Evolutionary conservation across 2,113 vertebrate species (phyloP).

Genomic region (Bubo scandiacus): DNA sequence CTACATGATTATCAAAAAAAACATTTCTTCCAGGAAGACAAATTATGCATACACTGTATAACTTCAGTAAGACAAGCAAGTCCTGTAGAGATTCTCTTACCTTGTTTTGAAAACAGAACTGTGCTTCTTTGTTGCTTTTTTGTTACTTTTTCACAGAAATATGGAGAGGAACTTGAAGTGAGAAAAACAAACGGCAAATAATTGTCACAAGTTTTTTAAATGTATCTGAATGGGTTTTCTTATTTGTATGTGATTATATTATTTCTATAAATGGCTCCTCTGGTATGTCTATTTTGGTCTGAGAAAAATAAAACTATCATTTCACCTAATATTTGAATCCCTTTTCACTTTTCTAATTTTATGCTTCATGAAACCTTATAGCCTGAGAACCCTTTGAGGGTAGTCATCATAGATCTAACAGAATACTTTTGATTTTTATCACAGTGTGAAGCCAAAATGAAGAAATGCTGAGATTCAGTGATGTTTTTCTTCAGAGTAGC

Average conservation of each 20-base stretch:
- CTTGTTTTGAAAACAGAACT: neutral
- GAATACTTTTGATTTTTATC: slow-evolving; percentile 16
- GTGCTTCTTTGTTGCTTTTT: neutral
- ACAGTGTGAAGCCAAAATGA: slow-evolving; percentile 13
- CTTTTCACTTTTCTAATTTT: slow-evolving; percentile 35
- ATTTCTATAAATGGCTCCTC: neutral
- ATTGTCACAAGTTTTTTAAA: neutral
- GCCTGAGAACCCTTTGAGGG: slow-evolving; percentile 35
- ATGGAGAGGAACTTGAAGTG: neutral
- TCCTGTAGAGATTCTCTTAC: neutral
- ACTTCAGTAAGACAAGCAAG: neutral
- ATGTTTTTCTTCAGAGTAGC: neutral
- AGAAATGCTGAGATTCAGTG: neutral
- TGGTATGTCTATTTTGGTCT: neutral
- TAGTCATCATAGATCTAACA: slow-evolving; percentile 14
- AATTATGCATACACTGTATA: neutral
- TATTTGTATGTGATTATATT: neutral
- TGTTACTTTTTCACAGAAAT: neutral
- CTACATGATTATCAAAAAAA: accelerated
- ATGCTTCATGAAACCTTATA: slow-evolving; percentile 57
- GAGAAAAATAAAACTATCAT: neutral
- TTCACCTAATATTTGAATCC: slow-evolving; percentile 22
- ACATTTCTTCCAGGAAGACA: neutral
- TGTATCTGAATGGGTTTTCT: neutral
- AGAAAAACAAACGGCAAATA: neutral